Base-by-base conservation (phyloP, 2,888 invertebrate genomes). In the Agonum fuliginosum region DNA sequence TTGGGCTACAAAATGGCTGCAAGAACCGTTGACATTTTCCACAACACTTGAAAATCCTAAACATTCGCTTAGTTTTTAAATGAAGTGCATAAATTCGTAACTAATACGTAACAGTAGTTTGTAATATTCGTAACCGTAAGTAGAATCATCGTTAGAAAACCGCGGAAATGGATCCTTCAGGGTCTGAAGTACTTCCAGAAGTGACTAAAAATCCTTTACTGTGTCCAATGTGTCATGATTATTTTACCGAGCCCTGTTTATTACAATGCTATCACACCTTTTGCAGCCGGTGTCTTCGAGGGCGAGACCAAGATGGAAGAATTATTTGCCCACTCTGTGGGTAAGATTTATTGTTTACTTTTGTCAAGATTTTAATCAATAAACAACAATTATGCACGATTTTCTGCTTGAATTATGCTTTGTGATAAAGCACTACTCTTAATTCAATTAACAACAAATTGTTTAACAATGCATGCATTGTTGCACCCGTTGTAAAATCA, bases 251-350 rank as follows among this genome's bases (percentile, higher is more conserved):
- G 81, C 93, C 93, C 0, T 91, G 92, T 81, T 89, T 93, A 69
- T 86, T 93, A 54, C 88, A 89, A 79, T 93, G 93, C 84, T 93
- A 90, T 84, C 93, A 93, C 84, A 92, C 92, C 54, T 93, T 93
- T 85, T 93, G 93, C 86, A 88, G 91, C 24, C 87, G 90, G 78
- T 93, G 93, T 85, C 85, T 93, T 78, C 88, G 90, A 65, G 91
- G 90, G 48, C 87, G 91, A 79, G 89, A 90, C 79, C 87, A 89
- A 71, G 92, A 93, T 82, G 88, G 90, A 71, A 90, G 91, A 82
- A 85, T 93, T 79, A 85, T 88, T 73, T 93, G 93, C 85, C 92
- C 92, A 14, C 88, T 91, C 79, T 93, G 93, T 88, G 91, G 92
- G 92, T 92, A 86, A 83, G 86, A 41, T 41, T 41, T 41, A 67